These are phyloP conservation scores for Netelia inedita DNA, from an alignment of 2,888 invertebrate genomes.

Conservation along the genomic window DNA sequence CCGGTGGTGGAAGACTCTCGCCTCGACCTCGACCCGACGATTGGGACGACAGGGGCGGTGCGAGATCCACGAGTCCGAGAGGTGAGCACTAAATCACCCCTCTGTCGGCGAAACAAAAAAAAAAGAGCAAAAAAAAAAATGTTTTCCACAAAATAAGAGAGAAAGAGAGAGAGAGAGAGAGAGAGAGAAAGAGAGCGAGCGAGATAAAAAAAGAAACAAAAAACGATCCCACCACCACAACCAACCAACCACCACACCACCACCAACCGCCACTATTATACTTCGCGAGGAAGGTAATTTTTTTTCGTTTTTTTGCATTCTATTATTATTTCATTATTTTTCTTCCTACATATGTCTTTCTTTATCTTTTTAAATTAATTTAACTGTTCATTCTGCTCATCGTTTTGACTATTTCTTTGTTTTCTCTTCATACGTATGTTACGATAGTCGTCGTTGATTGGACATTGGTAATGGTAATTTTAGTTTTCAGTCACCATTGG, in stretches of 20 bases:
- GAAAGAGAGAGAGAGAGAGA: slow-evolving; percentile 65
- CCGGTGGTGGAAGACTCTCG: slow-evolving; percentile 82
- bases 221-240: slow-evolving; percentile 76
- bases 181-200: slow-evolving; percentile 63
- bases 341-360: slow-evolving; percentile 45
- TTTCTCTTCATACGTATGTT: neutral
- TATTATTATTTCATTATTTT: slow-evolving; percentile 74
- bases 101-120: slow-evolving; percentile 64
- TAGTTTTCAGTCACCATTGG: too few species aligned
- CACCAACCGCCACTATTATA: slow-evolving; percentile 82
- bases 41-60: slow-evolving; percentile 81
- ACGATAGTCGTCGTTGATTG: neutral
- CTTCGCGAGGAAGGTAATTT: slow-evolving; percentile 83
- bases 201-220: slow-evolving; percentile 63
- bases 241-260: slow-evolving; percentile 80
- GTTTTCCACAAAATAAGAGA: slow-evolving; percentile 67
- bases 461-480: neutral
- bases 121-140: slow-evolving; percentile 66
- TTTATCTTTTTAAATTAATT: slow-evolving; percentile 17
- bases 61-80: slow-evolving; percentile 84
- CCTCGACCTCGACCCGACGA: slow-evolving; percentile 81
- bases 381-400: neutral
- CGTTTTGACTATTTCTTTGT: neutral
- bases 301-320: slow-evolving; percentile 73
- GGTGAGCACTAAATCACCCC: slow-evolving; percentile 84